phyloP scores from a whole-genome alignment of 2,797 vertebrate genomes.

The Coluber constrictor region DNA sequence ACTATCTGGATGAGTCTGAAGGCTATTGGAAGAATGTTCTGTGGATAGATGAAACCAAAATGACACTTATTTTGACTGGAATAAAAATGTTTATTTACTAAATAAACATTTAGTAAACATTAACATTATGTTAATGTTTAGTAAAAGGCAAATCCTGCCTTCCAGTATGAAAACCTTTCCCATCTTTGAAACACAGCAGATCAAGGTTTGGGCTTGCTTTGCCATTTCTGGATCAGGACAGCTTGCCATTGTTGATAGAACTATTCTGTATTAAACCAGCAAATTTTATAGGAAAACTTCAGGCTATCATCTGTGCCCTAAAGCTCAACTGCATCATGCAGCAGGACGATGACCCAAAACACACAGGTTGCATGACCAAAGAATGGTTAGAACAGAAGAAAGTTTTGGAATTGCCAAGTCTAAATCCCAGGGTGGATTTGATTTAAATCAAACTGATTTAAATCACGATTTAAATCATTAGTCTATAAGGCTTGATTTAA shows the following conservation, averaged over 20 bases:
- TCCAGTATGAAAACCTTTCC: not conserved
- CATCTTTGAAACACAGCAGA: not conserved
- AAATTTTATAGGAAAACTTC: not conserved
- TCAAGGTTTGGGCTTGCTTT: not conserved
- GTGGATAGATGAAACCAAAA: not conserved
- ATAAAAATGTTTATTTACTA: too few species aligned
- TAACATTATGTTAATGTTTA: not conserved
- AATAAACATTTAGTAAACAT: too few species aligned
- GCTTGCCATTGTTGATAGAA: not conserved
- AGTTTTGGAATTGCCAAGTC: not conserved
- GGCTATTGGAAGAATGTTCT: not conserved
- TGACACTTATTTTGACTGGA: not conserved
- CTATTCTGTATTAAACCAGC: not conserved
- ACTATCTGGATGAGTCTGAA: not conserved
- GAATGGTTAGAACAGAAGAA: not conserved
- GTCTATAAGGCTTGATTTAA: too few species aligned
- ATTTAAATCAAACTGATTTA: too few species aligned
- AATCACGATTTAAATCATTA: too few species aligned
- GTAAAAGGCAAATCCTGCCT: not conserved
- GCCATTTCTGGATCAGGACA: not conserved
- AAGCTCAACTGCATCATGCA: not conserved
- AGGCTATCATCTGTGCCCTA: not conserved
- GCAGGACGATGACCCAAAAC: not conserved
- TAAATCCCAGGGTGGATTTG: too few species aligned
- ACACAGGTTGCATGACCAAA: not conserved